A percentile compares a stretch with the other conserved stretches of the same genome.
These are phyloP conservation scores for Pemphigus obesinymphae DNA, from an alignment of 1,140 invertebrate species.

Conservation along the genomic window DNA sequence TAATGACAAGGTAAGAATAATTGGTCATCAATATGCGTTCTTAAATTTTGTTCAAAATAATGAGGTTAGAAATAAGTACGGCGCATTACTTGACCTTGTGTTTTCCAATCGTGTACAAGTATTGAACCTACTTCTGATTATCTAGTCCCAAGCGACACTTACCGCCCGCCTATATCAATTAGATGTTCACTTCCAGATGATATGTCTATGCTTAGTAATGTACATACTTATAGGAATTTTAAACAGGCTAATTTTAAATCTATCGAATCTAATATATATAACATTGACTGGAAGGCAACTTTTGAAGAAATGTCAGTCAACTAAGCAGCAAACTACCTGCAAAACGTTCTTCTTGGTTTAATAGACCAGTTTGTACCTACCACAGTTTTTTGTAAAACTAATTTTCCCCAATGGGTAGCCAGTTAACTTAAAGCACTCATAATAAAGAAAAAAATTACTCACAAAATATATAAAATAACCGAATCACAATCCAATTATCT, in stretches of 20 bases:
- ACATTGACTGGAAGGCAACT: no score
- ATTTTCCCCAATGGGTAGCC: no score
- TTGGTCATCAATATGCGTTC: background rate
- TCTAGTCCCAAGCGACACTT: background rate
- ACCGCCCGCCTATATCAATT: background rate
- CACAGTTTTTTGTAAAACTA: no score
- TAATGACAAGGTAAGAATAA: conserved; percentile 6
- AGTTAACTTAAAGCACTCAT: no score
- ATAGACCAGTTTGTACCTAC: no score
- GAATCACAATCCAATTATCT: no score
- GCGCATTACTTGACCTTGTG: conserved; percentile 4
- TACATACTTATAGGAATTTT: background rate
- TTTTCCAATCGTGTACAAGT: background rate
- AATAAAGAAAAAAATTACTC: no score
- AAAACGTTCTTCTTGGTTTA: no score
- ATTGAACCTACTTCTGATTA: background rate
- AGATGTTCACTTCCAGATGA: background rate
- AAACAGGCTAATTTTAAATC: background rate
- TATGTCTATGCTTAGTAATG: background rate
- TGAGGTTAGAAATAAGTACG: background rate
- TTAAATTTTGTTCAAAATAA: background rate
- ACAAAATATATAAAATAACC: no score
- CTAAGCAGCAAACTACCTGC: no score
- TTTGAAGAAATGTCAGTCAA: no score
- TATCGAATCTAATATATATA: no score